Percentiles rank a stretch among this genome's conserved stretches.
Conservation (phyloP, 2,113 vertebrate genomes). For the Forbesichthys agassizii region DNA sequence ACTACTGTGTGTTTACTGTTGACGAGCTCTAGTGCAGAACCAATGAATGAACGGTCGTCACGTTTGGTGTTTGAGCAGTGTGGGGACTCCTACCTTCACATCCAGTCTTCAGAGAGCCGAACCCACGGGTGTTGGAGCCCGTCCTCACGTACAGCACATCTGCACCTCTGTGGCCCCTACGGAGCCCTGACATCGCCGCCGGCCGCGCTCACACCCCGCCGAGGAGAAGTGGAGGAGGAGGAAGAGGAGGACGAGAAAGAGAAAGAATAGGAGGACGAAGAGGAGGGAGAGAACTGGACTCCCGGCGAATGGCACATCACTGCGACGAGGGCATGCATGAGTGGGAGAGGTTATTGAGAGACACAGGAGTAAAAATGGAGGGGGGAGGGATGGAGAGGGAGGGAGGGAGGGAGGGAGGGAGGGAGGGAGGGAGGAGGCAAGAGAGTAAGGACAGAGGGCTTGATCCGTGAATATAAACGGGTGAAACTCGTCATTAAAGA, state of each 20-base stretch:
- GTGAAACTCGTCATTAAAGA: background rate
- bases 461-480: constrained; percentile 25
- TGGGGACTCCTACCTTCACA: constrained; percentile 52
- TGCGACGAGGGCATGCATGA: constrained; percentile 33
- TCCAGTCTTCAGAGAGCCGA: constrained; percentile 31
- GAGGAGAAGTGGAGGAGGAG: constrained; percentile 27
- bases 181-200: constrained; percentile 28
- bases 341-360: constrained; percentile 27
- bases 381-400: background rate
- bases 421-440: background rate
- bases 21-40: background rate
- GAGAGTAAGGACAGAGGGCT: constrained; percentile 3
- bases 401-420: constrained; percentile 21
- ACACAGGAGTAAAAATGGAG: constrained; percentile 31
- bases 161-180: constrained; percentile 15
- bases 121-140: constrained; percentile 16
- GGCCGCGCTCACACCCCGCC: constrained; percentile 24
- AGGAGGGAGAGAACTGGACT: constrained; percentile 29
- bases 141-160: background rate
- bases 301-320: constrained; percentile 58
- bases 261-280: constrained; percentile 36
- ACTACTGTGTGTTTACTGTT: background rate
- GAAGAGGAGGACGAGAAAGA: constrained; percentile 25
- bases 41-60: background rate
- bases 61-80: background rate